These are phyloP conservation scores for Grus americana DNA, from an alignment of 2,113 vertebrate species.

Conservation along the genomic window DNA sequence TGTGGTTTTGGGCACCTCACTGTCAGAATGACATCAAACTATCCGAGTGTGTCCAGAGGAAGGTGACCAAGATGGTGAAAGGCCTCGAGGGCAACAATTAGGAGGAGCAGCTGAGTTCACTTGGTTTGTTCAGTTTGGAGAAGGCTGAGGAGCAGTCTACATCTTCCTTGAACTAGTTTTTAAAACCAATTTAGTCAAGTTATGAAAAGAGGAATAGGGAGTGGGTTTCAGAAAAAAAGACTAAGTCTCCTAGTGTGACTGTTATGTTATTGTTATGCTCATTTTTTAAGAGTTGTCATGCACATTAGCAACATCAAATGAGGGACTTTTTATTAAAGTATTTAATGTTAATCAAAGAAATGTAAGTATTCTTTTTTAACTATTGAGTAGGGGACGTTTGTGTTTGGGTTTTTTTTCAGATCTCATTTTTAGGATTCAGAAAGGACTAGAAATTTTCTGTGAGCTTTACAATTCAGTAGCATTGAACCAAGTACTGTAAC, in stretches of 20 bases:
- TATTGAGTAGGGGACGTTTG: not conserved
- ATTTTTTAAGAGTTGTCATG: not conserved
- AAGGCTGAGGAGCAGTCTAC: not conserved
- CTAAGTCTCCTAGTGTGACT: not conserved
- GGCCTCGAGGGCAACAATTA: not conserved
- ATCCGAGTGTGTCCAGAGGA: not conserved
- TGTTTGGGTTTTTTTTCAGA: not conserved
- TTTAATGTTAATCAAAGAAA: not conserved
- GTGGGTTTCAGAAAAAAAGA: not conserved
- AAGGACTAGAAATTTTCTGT: not conserved
- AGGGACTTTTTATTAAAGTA: not conserved
- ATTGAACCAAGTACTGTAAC: not conserved
- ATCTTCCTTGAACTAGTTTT: not conserved
- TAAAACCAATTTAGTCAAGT: not conserved
- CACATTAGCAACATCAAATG: not conserved
- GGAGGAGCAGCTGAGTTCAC: not conserved
- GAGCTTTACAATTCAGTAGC: not conserved
- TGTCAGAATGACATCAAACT: not conserved
- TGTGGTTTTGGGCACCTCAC: not conserved
- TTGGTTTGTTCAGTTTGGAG: not conserved
- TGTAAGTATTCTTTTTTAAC: not conserved
- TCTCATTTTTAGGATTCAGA: not conserved
- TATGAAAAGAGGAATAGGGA: not conserved
- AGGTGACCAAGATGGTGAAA: not conserved
- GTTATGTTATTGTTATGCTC: not conserved